Percentiles rank a stretch among this genome's conserved stretches.
phyloP scores from a whole-genome alignment of 1,140 invertebrate species.

The Tetramorium simillimum region DNA sequence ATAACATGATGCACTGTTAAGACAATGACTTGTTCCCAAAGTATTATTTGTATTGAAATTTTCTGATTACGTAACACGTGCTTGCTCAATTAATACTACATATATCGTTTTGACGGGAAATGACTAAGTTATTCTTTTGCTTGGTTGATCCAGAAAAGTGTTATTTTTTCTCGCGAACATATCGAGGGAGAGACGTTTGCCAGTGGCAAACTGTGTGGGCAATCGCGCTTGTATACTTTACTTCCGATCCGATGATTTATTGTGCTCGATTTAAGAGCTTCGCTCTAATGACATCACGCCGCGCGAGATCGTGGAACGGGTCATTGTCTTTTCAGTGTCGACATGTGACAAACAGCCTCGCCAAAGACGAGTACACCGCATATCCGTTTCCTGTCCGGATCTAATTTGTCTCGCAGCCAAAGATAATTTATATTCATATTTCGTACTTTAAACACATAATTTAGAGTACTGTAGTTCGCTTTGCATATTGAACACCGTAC shows the following conservation, averaged over 20 bases:
- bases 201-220: slow-evolving; percentile 32
- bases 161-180: neutral
- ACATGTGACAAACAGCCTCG: slow-evolving; percentile 62
- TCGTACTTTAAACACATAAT: neutral
- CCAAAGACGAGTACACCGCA: slow-evolving; percentile 45
- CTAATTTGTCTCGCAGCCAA: neutral
- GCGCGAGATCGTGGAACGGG: slow-evolving; percentile 74
- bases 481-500: neutral
- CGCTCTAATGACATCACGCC: slow-evolving; percentile 59
- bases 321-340: slow-evolving; percentile 79
- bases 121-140: neutral
- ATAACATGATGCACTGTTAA: neutral
- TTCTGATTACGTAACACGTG: neutral
- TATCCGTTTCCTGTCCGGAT: slow-evolving; percentile 44
- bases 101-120: neutral
- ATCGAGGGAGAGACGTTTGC: neutral
- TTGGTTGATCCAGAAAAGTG: neutral
- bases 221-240: slow-evolving; percentile 57
- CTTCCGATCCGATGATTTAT: slow-evolving; percentile 77
- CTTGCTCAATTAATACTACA: neutral
- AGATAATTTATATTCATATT: slow-evolving; percentile 16
- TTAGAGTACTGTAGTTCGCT: neutral
- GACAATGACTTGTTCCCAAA: neutral
- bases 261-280: slow-evolving; percentile 72
- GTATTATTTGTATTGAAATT: neutral